phyloP scores from a whole-genome alignment of 2,888 invertebrate genomes.

The Masnerella sp. region DNA sequence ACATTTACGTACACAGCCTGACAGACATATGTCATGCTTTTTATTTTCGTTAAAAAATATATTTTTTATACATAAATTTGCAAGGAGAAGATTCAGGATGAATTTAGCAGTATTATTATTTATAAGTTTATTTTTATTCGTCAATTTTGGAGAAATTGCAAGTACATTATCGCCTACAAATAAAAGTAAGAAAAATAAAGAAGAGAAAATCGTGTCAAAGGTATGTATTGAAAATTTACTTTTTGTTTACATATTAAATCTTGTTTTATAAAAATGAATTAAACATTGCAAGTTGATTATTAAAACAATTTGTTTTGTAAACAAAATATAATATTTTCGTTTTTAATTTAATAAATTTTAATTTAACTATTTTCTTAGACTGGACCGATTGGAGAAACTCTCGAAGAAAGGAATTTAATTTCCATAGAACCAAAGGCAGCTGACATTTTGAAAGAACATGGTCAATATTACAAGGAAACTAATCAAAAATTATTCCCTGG shows the following conservation, averaged over 20 bases:
- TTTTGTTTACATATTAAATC: background rate
- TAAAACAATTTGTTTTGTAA: conserved; percentile 3
- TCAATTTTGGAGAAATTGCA: conserved; percentile 5
- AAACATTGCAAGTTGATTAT: no score
- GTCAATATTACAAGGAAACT: conserved; percentile 86
- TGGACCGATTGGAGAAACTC: conserved; percentile 82
- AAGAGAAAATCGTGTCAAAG: conserved; percentile 40
- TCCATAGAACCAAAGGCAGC: conserved; percentile 82
- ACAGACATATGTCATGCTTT: no score
- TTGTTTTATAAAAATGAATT: no score
- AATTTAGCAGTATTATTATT: background rate
- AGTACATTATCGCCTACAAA: conserved; percentile 40
- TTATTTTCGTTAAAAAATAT: conserved; percentile 5
- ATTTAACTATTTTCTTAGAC: conserved; percentile 62
- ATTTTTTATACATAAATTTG: background rate
- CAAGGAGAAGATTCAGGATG: background rate
- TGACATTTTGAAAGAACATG: conserved; percentile 88
- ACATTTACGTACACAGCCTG: no score
- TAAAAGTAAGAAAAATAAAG: conserved; percentile 56
- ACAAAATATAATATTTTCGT: background rate
- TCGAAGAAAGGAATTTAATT: conserved; percentile 85
- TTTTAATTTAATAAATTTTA: conserved; percentile 6
- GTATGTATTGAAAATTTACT: background rate
- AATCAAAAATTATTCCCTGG: conserved; percentile 83
- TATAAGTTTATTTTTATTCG: conserved; percentile 8